phyloP scores from a whole-genome alignment of 2,888 invertebrate species.

The Troglohyphantes excavatus region DNA sequence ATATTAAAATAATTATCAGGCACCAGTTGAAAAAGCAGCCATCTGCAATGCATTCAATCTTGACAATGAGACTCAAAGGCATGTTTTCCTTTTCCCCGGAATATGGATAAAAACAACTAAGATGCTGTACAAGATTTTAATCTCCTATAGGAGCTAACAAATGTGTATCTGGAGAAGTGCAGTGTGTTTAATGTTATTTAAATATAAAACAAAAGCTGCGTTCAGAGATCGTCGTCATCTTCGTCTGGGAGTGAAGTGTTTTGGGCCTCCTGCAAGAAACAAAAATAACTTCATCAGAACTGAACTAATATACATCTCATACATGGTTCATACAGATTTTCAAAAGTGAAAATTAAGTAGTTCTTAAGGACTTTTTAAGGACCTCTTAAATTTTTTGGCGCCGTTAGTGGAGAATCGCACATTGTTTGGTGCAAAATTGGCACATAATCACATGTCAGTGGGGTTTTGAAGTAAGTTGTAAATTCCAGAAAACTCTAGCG shows the following conservation, averaged over 20 bases:
- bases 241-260: conserved; percentile 98
- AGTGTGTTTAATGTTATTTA: conserved; percentile 39
- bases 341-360: no score
- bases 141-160: conserved; percentile 67
- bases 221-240: conserved; percentile 91
- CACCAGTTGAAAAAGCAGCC: conserved; percentile 42
- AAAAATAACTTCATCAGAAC: no score
- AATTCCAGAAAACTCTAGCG: no score
- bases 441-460: no score
- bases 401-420: no score
- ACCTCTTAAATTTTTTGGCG: no score
- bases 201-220: conserved; percentile 41
- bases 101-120: conserved; percentile 68
- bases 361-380: no score
- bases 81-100: conserved; percentile 17
- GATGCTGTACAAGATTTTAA: conserved; percentile 71
- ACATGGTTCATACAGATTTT: no score
- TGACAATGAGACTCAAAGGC: conserved; percentile 50
- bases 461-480: no score
- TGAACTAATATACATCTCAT: no score
- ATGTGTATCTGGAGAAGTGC: conserved; percentile 69
- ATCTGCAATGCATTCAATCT: conserved; percentile 50
- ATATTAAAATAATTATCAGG: conserved; percentile 67
- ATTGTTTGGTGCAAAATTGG: no score
- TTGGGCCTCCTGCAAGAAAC: conserved; percentile 89